phyloP scores from a whole-genome alignment of 1,140 invertebrate species.

The Trichomalopsis sarcophagae region DNA sequence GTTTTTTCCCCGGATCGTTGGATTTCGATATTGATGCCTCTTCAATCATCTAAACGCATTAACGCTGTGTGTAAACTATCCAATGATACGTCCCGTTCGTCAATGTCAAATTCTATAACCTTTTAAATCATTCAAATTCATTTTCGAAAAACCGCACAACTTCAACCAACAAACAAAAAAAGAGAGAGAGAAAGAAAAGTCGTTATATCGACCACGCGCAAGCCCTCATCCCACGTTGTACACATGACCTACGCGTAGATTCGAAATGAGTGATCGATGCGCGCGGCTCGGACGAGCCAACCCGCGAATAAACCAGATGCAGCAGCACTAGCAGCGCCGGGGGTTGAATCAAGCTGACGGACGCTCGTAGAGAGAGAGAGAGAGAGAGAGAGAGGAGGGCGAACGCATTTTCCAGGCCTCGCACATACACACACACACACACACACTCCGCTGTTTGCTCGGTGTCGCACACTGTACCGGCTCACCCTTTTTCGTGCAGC shows the following conservation, averaged over 20 bases:
- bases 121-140: no score
- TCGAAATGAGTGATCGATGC: constrained; percentile 28
- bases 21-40: no score
- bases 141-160: no score
- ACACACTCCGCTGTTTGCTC: background rate
- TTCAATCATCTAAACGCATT: no score
- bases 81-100: no score
- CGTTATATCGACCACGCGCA: background rate
- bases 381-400: no score
- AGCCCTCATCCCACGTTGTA: background rate
- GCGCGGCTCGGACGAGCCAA: background rate
- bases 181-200: background rate
- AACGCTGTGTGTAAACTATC: no score
- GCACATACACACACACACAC: no score
- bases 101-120: no score
- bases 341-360: background rate
- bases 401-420: no score
- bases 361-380: background rate
- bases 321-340: background rate
- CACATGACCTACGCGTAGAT: constrained; percentile 10
- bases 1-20: no score
- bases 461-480: background rate
- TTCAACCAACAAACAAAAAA: background rate
- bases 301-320: constrained; percentile 8
- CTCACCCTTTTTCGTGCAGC: constrained; percentile 5